These are phyloP conservation scores for Oryctes rhinoceros DNA, from an alignment of 1,140 invertebrate species.

Conservation along the genomic window DNA sequence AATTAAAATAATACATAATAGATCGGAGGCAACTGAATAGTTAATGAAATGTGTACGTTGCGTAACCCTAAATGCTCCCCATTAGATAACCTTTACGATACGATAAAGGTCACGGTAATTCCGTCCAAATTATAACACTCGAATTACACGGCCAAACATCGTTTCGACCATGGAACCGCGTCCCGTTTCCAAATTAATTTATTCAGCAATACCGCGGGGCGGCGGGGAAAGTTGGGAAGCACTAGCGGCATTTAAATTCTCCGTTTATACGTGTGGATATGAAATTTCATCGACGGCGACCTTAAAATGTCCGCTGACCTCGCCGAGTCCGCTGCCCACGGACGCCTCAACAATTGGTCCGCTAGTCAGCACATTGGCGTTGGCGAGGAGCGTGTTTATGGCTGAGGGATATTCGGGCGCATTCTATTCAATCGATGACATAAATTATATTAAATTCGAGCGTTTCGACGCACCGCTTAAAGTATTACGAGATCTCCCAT, in stretches of 20 bases:
- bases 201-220: background rate
- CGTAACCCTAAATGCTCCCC: background rate
- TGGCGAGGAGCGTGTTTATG: conserved; percentile 12
- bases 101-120: conserved; percentile 2
- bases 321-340: background rate
- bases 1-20: too few relatives aligned
- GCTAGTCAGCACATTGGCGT: conserved; percentile 26
- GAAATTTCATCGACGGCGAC: conserved; percentile 30
- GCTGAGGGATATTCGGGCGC: conserved; percentile 4
- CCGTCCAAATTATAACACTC: conserved; percentile 30
- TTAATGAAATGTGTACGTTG: background rate
- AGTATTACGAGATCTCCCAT: conserved; percentile 18
- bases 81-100: conserved; percentile 4
- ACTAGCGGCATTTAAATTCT: background rate
- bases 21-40: too few relatives aligned
- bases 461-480: conserved; percentile 20
- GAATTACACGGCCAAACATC: conserved; percentile 25
- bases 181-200: conserved; percentile 9
- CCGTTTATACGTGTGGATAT: background rate
- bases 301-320: conserved; percentile 33
- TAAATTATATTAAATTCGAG: conserved; percentile 35
- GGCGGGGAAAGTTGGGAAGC: too few relatives aligned
- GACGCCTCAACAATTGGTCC: conserved; percentile 17
- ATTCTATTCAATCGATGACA: conserved; percentile 29
- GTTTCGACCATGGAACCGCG: background rate